A percentile compares a stretch with the other conserved stretches of the same genome.
Conservation (phyloP, 2,113 vertebrate species). For the Caretta caretta region DNA sequence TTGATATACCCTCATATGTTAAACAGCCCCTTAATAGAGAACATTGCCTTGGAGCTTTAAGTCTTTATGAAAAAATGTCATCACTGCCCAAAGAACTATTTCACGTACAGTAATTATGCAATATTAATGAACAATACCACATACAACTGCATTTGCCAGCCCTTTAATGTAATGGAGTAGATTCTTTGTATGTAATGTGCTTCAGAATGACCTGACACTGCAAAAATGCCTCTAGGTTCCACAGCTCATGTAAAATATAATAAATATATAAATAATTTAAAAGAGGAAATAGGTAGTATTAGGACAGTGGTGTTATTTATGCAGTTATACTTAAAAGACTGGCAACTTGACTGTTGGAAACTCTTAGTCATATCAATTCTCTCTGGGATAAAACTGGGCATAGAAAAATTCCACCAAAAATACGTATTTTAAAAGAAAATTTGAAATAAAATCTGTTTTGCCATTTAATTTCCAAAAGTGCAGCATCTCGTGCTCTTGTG, state of each 20-base stretch:
- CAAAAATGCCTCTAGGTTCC: conserved; percentile 68
- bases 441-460: not conserved
- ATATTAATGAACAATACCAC: conserved; percentile 75
- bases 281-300: conserved; percentile 76
- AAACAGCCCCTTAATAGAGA: conserved; percentile 77
- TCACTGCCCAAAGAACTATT: conserved; percentile 72
- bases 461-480: not conserved
- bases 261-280: conserved; percentile 80
- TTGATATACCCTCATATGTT: conserved; percentile 59
- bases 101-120: conserved; percentile 73
- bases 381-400: not conserved
- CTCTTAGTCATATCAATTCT: not conserved
- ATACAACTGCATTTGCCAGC: conserved; percentile 52
- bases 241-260: conserved; percentile 76
- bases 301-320: conserved; percentile 33
- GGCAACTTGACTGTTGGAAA: conserved; percentile 43
- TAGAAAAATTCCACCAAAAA: not conserved
- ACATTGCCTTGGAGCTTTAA: conserved; percentile 58
- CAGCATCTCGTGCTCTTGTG: not conserved
- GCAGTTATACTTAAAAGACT: conserved; percentile 53
- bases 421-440: not conserved
- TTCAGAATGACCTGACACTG: conserved; percentile 75
- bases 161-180: conserved; percentile 39
- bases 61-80: conserved; percentile 53
- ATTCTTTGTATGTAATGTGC: conserved; percentile 64